A percentile compares a stretch with the other conserved stretches of the same genome.
Conservation (phyloP, 1,140 invertebrate genomes). For the Campoletis sonorensis region DNA sequence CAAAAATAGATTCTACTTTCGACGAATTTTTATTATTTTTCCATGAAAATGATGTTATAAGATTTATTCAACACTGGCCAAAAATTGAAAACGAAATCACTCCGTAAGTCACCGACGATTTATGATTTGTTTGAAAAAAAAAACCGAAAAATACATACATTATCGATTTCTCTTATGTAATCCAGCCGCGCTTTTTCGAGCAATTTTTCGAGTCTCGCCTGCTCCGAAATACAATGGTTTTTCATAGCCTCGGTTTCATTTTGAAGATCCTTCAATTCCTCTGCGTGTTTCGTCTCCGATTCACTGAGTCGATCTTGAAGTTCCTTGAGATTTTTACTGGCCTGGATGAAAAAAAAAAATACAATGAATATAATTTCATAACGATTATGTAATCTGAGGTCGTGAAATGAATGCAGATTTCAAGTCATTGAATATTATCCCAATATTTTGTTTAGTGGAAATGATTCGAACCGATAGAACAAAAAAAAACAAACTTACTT, state of each 20-base stretch:
- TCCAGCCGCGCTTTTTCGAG: constrained; percentile 56
- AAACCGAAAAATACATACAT: constrained; percentile 55
- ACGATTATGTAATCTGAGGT: no score
- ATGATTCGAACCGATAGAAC: background rate
- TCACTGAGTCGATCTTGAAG: constrained; percentile 58
- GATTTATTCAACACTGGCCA: no score
- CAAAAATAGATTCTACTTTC: no score
- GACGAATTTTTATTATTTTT: no score
- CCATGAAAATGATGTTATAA: no score
- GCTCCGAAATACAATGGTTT: constrained; percentile 59
- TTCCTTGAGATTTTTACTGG: constrained; percentile 52
- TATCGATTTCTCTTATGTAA: constrained; percentile 62
- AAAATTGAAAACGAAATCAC: background rate
- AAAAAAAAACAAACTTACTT: constrained; percentile 52
- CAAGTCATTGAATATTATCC: no score
- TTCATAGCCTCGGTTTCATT: constrained; percentile 61
- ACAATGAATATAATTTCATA: no score
- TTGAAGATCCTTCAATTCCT: constrained; percentile 57
- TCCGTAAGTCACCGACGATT: no score
- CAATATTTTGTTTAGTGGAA: background rate
- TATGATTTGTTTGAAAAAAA: no score
- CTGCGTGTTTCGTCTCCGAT: constrained; percentile 52
- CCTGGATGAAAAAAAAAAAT: constrained; percentile 49
- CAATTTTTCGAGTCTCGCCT: constrained; percentile 58
- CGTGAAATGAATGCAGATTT: no score